Base-by-base conservation (phyloP, 2,888 invertebrate genomes). In the Rugalucina vietnamica region DNA sequence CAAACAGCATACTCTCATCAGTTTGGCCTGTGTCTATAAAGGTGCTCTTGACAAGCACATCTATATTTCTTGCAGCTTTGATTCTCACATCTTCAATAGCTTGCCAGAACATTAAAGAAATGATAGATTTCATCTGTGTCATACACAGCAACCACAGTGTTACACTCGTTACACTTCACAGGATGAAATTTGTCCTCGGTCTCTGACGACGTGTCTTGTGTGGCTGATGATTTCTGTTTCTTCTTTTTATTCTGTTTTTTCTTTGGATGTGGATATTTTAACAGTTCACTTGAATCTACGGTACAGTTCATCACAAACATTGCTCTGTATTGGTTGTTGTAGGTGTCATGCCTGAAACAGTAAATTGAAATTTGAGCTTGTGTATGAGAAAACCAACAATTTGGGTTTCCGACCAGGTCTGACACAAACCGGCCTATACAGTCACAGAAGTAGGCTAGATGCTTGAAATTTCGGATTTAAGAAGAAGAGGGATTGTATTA, bases 241-340 rank as follows among this genome's bases (percentile, higher is more conserved):
- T 91, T 91, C 77, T 88, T 89, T 50, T 89, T 91, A 65, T 75
- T 88, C 78, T 89, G 93, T 79, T 93, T 93, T 70, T 89, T 88
- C 32, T 90, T 91, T 72, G 93, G 91, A 72, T 95, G 92, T 3
- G 93, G 94, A 75, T 91, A 94, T 81, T 91, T 91, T 12, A 95
- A 89, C 4, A 86, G 73, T 83, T 94, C 93, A 18, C 90, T 89
- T 32, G 76, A 89, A 80, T 96, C 95, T 1, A 96, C 94, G n/a
- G 81, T 90, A 92, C 96, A 96, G 92, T 96, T 96, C 89, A 94
- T 94, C 1, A 96, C 96, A 94, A 96, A 96, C 96, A 96, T 96
- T 18, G 96, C 96, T 86, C 96, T 93, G 92, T 96, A 96, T 89
- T 96, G 96, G 81, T 95, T 95, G 77, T 94, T 94, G 91, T 96